Evolutionary conservation across 2,113 vertebrate genomes (phyloP), one percentile per base, ranked within the genome.

Genomic region (Eolophus roseicapilla): DNA sequence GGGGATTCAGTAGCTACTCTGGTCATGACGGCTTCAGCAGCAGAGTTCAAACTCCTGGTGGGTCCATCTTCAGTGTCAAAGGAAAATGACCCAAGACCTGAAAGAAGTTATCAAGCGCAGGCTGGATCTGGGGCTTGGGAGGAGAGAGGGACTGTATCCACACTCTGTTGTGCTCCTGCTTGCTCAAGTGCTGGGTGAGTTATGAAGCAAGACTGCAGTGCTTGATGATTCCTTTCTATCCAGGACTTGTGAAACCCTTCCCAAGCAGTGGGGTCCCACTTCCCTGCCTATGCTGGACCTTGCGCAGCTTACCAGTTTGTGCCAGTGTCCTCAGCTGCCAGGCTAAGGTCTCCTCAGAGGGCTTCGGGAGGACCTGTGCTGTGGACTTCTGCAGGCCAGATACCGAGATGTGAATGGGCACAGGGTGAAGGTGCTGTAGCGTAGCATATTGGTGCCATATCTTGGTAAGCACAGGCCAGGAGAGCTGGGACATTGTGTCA

Each of bases 341-440:
- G 60, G 60, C 47, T 31, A 73, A 46, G 12, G 11, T 9, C 16
- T 27, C 21, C 25, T 19, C 46, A 5, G 39, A 7, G 27, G 13
- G 3, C 41, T 65, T 17, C 33, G 20, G 0, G 7, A 53, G 47
- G 24, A 17, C 19, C 50, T 25, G n/a, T 55, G 86, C 43, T 20
- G 18, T 3, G 35, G 16, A 27, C 1, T 1, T 31, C 70, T 39
- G 3, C n/a, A 44, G 60, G 28, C 3, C 60, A 12, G 55, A 15
- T 2, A 25, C 10, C 0, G 2, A 29, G 37, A 64, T 3, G 1
- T 0, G 46, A 2, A 6, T 0, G 18, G 37, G 57, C 49, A 6
- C 7, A 3, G 69, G 50, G 35, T 19, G 43, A 27, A 27, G 39
- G 23, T 12, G 76, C 14, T 41, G 69, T 1, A 23, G 35, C 3